phyloP scores from a whole-genome alignment of 1,140 invertebrate species.

The Littorina saxatilis region DNA sequence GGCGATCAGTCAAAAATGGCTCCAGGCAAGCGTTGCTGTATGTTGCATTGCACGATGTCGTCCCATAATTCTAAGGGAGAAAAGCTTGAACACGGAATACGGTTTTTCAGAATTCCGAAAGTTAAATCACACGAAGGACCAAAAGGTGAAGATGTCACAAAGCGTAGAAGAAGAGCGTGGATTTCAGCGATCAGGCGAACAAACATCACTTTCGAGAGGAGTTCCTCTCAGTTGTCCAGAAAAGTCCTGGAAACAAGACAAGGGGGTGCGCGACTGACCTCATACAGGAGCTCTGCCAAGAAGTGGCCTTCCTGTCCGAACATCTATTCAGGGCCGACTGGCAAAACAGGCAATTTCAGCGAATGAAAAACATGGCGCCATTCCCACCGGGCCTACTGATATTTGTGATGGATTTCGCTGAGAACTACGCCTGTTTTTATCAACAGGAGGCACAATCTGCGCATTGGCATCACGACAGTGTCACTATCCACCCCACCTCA shows the following conservation, averaged over 20 bases:
- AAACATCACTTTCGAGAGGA: too few relatives aligned
- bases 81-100: too few relatives aligned
- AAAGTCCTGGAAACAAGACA: neutral
- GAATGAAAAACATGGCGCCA: neutral
- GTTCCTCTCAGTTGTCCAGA: neutral
- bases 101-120: too few relatives aligned
- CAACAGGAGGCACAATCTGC: conserved; percentile 47
- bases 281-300: neutral
- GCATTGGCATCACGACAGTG: conserved; percentile 38
- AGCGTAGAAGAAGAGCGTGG: too few relatives aligned
- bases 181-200: too few relatives aligned
- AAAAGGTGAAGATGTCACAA: too few relatives aligned
- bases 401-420: conserved; percentile 43
- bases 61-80: too few relatives aligned
- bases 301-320: neutral
- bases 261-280: neutral
- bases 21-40: too few relatives aligned
- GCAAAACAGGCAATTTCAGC: conserved; percentile 34
- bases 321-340: conserved; percentile 21
- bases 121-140: too few relatives aligned
- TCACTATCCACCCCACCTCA: conserved; percentile 40
- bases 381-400: conserved; percentile 31
- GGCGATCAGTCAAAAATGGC: too few relatives aligned
- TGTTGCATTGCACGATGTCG: too few relatives aligned
- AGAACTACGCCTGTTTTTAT: conserved; percentile 38